phyloP scores from a whole-genome alignment of 2,797 vertebrate genomes.

The Buceros bicornis region DNA sequence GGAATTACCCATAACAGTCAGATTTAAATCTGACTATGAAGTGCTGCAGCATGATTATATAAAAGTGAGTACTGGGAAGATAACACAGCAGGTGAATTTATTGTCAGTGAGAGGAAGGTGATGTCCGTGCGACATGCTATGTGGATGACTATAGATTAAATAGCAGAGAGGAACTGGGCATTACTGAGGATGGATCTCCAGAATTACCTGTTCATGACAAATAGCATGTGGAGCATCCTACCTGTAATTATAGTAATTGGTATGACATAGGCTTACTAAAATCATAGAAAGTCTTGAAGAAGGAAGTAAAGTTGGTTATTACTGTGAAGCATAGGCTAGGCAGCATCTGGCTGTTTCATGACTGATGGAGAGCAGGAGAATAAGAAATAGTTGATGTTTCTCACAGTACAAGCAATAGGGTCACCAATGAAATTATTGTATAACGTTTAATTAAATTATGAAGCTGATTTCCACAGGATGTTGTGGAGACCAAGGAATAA shows the following conservation, averaged over 20 bases:
- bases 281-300: neutral
- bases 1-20: neutral
- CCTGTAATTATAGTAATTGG: neutral
- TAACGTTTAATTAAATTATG: neutral
- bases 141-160: neutral
- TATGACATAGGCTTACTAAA: neutral
- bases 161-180: neutral
- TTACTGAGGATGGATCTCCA: neutral
- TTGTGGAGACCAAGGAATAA: conserved; percentile 50
- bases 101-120: neutral
- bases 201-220: neutral
- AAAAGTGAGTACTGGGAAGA: neutral
- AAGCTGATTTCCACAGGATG: conserved; percentile 64
- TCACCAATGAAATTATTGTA: conserved; percentile 56
- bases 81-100: neutral
- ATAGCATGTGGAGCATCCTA: neutral
- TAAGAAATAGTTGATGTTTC: conserved; percentile 11
- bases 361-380: neutral
- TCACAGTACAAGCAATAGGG: conserved; percentile 10
- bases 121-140: neutral
- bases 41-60: neutral
- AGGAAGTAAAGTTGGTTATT: neutral
- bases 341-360: neutral
- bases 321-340: neutral
- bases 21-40: neutral